Evolutionary conservation across 1,140 invertebrate species (phyloP), one percentile per base, ranked within the genome.

Genomic region (Maconellicoccus hirsutus): DNA sequence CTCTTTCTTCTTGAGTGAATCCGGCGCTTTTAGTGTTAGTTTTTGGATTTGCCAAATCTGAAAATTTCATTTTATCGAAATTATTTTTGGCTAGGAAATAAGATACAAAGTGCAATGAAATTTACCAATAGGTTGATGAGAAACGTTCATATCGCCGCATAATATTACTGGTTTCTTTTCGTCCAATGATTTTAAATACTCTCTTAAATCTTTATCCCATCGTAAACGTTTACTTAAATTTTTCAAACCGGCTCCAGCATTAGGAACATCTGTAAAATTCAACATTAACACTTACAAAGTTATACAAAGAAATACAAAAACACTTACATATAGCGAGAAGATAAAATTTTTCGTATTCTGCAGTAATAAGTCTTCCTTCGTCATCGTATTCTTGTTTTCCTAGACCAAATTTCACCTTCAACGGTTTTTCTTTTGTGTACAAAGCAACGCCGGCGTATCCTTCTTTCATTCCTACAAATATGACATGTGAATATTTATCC

Each of bases 101-200:
- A 61, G 19, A 16, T 66, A 23, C 8, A 66, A 3, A 25, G 3
- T 23, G 8, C 22, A 19, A 2, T 70, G 16, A 4, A 70, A 29
- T 16, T 19, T 81, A 93, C 91, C 92, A 78, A 98, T 98, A 84
- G 96, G 92, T 75, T 89, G 81, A 80, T 99, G 96, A 63, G 96
- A 89, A 4, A 98, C 96, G 83, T 99, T 99, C 83, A 99, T 87
- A 80, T 99, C 97, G 1, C 97, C 96, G 79, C 90, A 93, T 74
- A 98, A 84, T 69, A 99, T 89, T 0, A 98, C 92, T 16, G 96
- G 93, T 79, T 99, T 99, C 69, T 90, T 88, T 71, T 84, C 81
- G 81, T 98, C 92, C 21, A 98, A 82, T 69, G 87, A 80, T 76
- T 89, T 86, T 8, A 98, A 78, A 78, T 89, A 88, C 21, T 86